Evolutionary conservation across 2,888 invertebrate genomes (phyloP).

Genomic region (Drosophila kambysellisi): DNA sequence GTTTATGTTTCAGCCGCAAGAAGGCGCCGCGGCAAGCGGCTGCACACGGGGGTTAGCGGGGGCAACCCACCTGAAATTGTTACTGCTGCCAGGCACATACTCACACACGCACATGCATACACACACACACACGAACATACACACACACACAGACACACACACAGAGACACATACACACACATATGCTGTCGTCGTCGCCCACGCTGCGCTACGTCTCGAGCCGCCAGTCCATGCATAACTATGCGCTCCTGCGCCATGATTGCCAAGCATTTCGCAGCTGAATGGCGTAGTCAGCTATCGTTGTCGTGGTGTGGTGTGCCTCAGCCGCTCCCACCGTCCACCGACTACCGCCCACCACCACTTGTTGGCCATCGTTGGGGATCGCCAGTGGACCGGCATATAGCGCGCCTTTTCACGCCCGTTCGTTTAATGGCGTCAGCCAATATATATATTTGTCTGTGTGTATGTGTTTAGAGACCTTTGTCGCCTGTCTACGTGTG

Average conservation of each 20-base stretch:
- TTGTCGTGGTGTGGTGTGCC: conserved; percentile 4
- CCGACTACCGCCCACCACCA: conserved; percentile 27
- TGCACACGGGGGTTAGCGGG: background rate
- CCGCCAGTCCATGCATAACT: conserved; percentile 38
- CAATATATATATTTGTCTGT: conserved; percentile 13
- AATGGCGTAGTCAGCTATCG: conserved; percentile 52
- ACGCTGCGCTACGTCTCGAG: conserved; percentile 22
- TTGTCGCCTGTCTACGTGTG: conserved; percentile 4
- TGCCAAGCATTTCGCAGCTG: conserved; percentile 52
- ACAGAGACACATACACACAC: background rate
- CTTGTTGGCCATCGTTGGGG: conserved; percentile 48
- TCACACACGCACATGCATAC: conserved; percentile 4
- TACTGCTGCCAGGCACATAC: conserved; percentile 36
- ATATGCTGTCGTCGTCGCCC: conserved; percentile 6
- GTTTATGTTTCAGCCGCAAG: conserved; percentile 74
- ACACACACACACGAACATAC: background rate
- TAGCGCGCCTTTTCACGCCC: conserved; percentile 59
- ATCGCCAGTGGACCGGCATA: conserved; percentile 50
- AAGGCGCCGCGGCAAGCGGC: conserved; percentile 1
- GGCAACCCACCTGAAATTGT: conserved; percentile 67
- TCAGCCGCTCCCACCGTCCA: background rate
- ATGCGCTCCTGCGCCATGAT: conserved; percentile 47
- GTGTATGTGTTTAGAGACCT: conserved; percentile 9
- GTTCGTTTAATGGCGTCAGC: conserved; percentile 29
- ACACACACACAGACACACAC: conserved; percentile 13